Evolutionary conservation across 2,113 vertebrate genomes (phyloP).

Genomic region (Actenoides lindsayi): DNA sequence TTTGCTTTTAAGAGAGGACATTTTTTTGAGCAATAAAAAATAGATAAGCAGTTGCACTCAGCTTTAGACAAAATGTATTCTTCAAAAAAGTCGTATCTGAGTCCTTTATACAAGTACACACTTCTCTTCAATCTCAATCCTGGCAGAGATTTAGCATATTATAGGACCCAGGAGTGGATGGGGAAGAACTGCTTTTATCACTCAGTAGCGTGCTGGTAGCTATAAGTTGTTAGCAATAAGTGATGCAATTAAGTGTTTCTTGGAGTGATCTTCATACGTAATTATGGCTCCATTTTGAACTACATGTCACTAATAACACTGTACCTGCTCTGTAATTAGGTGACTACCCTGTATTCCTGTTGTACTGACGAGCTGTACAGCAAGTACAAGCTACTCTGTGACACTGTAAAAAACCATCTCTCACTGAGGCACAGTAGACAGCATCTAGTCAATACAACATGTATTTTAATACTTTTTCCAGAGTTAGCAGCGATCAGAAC

Average conservation of each 20-base stretch:
- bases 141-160: not conserved
- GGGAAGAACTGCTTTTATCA: conserved; percentile 43
- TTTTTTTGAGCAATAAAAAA: not conserved
- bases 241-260: conserved; percentile 67
- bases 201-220: conserved; percentile 23
- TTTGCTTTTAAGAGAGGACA: not conserved
- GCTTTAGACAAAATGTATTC: not conserved
- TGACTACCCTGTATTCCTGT: conserved; percentile 53
- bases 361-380: not conserved
- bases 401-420: conserved; percentile 9
- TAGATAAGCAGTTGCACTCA: not conserved
- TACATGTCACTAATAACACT: conserved; percentile 45
- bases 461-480: not conserved
- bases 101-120: not conserved
- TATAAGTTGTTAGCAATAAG: conserved; percentile 43
- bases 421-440: conserved; percentile 30
- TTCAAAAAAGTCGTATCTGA: not conserved
- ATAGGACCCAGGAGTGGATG: not conserved
- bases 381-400: not conserved
- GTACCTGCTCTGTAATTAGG: conserved; percentile 66
- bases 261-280: conserved; percentile 60
- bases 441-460: conserved; percentile 4
- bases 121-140: not conserved
- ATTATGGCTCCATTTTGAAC: conserved; percentile 63
- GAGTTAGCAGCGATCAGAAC: not conserved